Conservation (phyloP, 53 echinoderm and acorn worm species). For the Crossaster papposus region DNA sequence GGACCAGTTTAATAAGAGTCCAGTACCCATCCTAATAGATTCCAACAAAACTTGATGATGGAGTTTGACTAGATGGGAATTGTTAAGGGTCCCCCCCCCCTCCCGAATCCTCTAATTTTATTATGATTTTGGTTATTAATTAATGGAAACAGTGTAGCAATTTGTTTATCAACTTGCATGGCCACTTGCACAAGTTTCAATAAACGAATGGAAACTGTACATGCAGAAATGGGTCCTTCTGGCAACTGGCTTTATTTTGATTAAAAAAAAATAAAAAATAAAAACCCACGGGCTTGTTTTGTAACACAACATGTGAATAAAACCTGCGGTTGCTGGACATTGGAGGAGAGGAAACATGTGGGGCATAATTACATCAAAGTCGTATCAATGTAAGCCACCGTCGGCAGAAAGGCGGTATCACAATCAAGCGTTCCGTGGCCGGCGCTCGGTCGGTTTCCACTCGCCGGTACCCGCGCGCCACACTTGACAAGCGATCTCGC, state of each 20-base stretch:
- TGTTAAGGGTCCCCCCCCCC: no score
- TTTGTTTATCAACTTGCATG: background rate
- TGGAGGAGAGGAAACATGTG: slow-evolving; percentile 48
- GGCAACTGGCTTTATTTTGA: background rate
- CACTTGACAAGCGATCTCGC: slow-evolving; percentile 55
- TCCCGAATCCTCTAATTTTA: no score
- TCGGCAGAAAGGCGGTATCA: slow-evolving; percentile 53
- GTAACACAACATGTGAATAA: slow-evolving; percentile 44
- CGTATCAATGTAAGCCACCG: slow-evolving; percentile 52
- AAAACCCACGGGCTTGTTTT: slow-evolving; percentile 50
- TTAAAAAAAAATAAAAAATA: background rate
- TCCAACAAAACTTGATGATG: no score
- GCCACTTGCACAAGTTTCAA: background rate
- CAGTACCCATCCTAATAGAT: no score
- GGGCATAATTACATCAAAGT: slow-evolving; percentile 58
- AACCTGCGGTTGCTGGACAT: slow-evolving; percentile 30
- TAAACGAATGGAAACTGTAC: background rate
- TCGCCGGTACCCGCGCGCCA: slow-evolving; percentile 53
- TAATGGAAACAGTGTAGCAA: no score
- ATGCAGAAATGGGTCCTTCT: background rate
- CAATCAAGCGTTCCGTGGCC: slow-evolving; percentile 19
- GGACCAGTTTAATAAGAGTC: no score
- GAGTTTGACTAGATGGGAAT: no score
- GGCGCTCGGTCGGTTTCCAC: background rate
- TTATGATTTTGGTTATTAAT: no score